Percentiles rank a stretch among this genome's conserved stretches.
Evolutionary conservation across 2,797 vertebrate species (phyloP).

Genomic region (Ctenochaetus hawaiiensis): DNA sequence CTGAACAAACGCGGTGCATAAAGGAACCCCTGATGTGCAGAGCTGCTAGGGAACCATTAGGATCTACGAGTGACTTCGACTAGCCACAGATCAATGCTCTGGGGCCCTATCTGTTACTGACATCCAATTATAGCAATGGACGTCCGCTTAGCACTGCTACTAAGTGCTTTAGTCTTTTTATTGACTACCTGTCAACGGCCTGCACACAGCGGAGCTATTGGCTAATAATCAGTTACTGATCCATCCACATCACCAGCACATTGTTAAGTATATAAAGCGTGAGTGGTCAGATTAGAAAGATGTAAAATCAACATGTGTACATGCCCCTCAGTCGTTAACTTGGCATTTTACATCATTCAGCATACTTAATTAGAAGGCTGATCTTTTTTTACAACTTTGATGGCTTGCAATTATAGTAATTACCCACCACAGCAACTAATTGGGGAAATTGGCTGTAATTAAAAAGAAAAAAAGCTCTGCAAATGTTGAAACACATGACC

Average conservation of each 20-base stretch:
- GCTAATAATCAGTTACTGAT: slow-evolving; percentile 74
- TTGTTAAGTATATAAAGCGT: slow-evolving; percentile 39
- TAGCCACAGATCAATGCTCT: slow-evolving; percentile 73
- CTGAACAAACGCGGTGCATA: slow-evolving; percentile 28
- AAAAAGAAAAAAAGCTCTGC: neutral
- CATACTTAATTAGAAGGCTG: slow-evolving; percentile 54
- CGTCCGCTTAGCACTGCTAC: slow-evolving; percentile 68
- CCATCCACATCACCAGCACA: slow-evolving; percentile 51
- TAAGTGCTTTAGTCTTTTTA: slow-evolving; percentile 80
- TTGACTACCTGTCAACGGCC: slow-evolving; percentile 72
- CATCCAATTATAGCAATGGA: slow-evolving; percentile 80
- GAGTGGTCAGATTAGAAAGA: slow-evolving; percentile 8
- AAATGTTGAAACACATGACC: slow-evolving; percentile 50
- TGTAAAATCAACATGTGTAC: neutral
- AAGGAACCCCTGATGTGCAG: slow-evolving; percentile 33
- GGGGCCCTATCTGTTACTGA: slow-evolving; percentile 78
- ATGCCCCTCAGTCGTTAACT: slow-evolving; percentile 15
- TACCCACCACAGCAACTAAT: slow-evolving; percentile 60
- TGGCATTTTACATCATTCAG: slow-evolving; percentile 36
- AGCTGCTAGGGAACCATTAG: slow-evolving; percentile 67
- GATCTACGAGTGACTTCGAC: slow-evolving; percentile 67
- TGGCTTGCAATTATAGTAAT: slow-evolving; percentile 58
- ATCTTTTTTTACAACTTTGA: slow-evolving; percentile 63
- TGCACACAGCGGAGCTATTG: slow-evolving; percentile 58
- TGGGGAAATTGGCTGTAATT: slow-evolving; percentile 41